Base-by-base conservation (phyloP, 2,888 invertebrate species). In the Scaptomyza flava region DNA sequence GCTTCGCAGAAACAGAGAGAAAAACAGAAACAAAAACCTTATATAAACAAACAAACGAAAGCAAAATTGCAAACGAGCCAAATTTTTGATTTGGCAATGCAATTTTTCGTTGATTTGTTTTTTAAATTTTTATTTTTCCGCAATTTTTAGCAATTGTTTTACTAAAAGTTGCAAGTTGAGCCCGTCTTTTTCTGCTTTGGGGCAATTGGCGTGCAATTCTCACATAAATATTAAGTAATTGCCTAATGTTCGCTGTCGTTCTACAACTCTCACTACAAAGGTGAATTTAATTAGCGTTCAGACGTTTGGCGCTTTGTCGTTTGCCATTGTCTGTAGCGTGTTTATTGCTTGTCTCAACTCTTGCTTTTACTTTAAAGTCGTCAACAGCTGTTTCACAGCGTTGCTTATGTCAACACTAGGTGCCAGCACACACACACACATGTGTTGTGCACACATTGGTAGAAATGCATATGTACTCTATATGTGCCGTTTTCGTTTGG, bases 211-310 rank as follows among this genome's bases (percentile, higher is more conserved):
- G 76, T 79, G 78, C 70, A 68, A 45, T 62, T 73, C 53, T 59
- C 70, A 68, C 73, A 79, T 79, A 78, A 79, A 79, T 17, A 17
- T 73, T 78, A 57, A 68, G 67, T 78, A 78, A 78, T 78, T 72
- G 72, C 75, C 59, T 53, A 9, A 41, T 42, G 48, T 31, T 43
- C 27, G 38, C 33, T 41, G 38, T 41, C 46, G n/a, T 42, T 48
- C 33, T 48, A 43, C 42, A 46, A 52, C 8, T 20, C 6, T 20
- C 20, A 2, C 34, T 41, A 34, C 34, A 33, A 38, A 23, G 41
- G 34, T 23, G 43, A 17, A 78, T 76, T 78, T 78, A 78, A 79
- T 79, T 75, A 72, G 63, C 57, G 57, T 63, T 45, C 75, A 74
- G 74, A 62, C 45, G 27, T 57, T 57, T 54, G 43, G 38, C 50